phyloP scores from a whole-genome alignment of 2,113 vertebrate species.

The Tor tambroides region DNA sequence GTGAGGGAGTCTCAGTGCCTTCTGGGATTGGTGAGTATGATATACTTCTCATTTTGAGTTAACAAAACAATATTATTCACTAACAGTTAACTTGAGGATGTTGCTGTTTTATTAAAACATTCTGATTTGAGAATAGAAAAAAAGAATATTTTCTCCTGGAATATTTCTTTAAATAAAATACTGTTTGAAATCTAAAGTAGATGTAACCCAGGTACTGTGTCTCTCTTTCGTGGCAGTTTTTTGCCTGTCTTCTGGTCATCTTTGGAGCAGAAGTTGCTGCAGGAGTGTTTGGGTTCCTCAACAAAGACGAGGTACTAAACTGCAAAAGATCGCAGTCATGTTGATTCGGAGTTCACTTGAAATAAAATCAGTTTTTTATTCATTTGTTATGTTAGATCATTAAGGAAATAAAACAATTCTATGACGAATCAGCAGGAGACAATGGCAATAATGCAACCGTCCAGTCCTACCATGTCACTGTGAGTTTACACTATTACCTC shows the following conservation, averaged over 20 bases:
- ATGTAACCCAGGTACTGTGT: background rate
- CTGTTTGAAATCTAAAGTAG: background rate
- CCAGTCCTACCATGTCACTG: slow-evolving; percentile 27
- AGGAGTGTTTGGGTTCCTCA: slow-evolving; percentile 95
- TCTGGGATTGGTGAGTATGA: slow-evolving; percentile 84
- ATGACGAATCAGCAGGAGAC: slow-evolving; percentile 78
- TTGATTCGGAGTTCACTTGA: background rate
- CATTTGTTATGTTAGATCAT: slow-evolving; percentile 78
- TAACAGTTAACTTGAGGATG: background rate
- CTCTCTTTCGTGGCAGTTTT: slow-evolving; percentile 82
- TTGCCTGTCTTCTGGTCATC: slow-evolving; percentile 93
- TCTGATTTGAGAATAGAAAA: background rate
- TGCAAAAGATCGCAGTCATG: background rate
- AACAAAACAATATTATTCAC: too few species aligned
- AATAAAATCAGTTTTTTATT: background rate
- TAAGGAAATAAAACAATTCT: slow-evolving; percentile 85
- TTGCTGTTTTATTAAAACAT: background rate
- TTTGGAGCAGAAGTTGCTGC: slow-evolving; percentile 94
- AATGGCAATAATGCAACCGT: background rate
- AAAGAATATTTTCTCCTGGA: background rate
- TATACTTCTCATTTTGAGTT: background rate
- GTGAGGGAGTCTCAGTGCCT: slow-evolving; percentile 94
- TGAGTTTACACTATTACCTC: background rate
- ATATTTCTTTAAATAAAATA: background rate
- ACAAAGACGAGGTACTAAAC: slow-evolving; percentile 86